phyloP scores from a whole-genome alignment of 2,888 invertebrate genomes.

The Iphiclides podalirius region DNA sequence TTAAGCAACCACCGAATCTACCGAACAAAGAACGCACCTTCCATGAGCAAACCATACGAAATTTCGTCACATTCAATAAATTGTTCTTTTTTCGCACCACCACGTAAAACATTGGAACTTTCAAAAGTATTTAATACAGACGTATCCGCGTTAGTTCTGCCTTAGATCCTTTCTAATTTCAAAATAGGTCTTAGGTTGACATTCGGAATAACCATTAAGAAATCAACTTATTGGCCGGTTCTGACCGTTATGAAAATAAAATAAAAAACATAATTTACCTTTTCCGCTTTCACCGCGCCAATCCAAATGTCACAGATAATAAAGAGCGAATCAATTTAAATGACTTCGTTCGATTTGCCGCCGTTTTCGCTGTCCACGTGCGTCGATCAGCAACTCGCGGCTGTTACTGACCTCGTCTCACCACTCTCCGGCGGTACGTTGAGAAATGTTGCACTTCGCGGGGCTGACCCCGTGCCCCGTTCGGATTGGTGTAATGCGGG shows the following conservation, averaged over 20 bases:
- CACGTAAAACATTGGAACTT: conserved; percentile 8
- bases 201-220: background rate
- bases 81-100: background rate
- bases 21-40: conserved; percentile 12
- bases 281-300: conserved; percentile 4
- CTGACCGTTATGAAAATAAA: background rate
- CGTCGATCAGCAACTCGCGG: conserved; percentile 35
- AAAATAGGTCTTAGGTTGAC: conserved; percentile 3
- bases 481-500: conserved; percentile 22
- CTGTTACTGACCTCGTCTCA: conserved; percentile 45
- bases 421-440: conserved; percentile 50
- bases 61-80: conserved; percentile 2
- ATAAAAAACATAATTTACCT: conserved; percentile 11
- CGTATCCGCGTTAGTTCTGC: background rate
- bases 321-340: conserved; percentile 31
- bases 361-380: conserved; percentile 32
- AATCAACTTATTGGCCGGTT: background rate
- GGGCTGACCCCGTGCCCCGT: conserved; percentile 32
- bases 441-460: conserved; percentile 49
- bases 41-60: background rate
- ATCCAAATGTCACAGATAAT: conserved; percentile 30
- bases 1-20: conserved; percentile 18
- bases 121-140: background rate
- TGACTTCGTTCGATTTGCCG: conserved; percentile 7
- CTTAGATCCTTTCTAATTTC: conserved; percentile 10